phyloP scores from a whole-genome alignment of 1,140 invertebrate species.

The Drosophila pachea region DNA sequence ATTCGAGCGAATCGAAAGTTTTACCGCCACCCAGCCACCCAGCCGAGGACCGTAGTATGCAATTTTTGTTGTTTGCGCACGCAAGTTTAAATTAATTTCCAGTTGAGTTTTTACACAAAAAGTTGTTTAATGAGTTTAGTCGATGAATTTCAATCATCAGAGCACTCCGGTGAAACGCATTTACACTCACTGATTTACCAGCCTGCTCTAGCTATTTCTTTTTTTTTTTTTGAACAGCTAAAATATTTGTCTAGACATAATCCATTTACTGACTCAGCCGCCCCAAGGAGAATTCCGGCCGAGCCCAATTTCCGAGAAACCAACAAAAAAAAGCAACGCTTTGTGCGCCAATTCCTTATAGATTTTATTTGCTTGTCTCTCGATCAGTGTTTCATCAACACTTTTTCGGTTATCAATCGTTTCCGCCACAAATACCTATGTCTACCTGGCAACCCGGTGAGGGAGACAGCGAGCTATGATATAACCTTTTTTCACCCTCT shows the following conservation, averaged over 20 bases:
- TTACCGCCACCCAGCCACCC: slow-evolving; percentile 23
- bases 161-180: slow-evolving; percentile 17
- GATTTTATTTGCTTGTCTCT: slow-evolving; percentile 8
- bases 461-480: slow-evolving; percentile 1
- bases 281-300: background rate
- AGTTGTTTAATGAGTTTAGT: slow-evolving; percentile 70
- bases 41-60: no score
- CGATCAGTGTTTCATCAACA: slow-evolving; percentile 27
- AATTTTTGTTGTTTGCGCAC: slow-evolving; percentile 22
- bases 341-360: slow-evolving; percentile 2
- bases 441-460: no score
- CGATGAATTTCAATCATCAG: slow-evolving; percentile 59
- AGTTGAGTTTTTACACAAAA: slow-evolving; percentile 46
- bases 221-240: background rate
- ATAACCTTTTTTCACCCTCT: background rate
- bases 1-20: slow-evolving; percentile 66
- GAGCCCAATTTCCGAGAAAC: slow-evolving; percentile 32
- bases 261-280: slow-evolving; percentile 5
- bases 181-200: background rate
- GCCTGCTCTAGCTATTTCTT: background rate
- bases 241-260: background rate
- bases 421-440: slow-evolving; percentile 41
- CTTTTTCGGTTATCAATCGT: slow-evolving; percentile 51
- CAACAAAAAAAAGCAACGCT: slow-evolving; percentile 4
- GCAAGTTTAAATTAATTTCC: slow-evolving; percentile 70